Percentiles rank a stretch among this genome's conserved stretches.
phyloP scores from a whole-genome alignment of 2,888 invertebrate genomes.

The Panorpa germanica region DNA sequence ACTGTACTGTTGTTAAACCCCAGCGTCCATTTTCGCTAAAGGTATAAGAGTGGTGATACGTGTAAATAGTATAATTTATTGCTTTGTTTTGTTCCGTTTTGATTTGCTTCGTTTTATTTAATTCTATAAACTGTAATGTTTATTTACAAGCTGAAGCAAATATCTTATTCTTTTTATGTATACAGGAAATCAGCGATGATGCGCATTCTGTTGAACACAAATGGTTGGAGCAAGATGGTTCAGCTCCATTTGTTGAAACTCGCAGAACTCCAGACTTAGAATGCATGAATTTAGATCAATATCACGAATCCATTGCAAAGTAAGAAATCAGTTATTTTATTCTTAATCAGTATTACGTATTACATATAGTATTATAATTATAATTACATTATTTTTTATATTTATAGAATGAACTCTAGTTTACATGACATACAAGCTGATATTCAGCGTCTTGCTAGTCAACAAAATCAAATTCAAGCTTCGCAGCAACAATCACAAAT shows the following conservation, averaged over 20 bases:
- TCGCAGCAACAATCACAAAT: constrained; percentile 36
- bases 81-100: too few species aligned
- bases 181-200: constrained; percentile 38
- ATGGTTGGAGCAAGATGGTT: constrained; percentile 41
- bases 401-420: constrained; percentile 73
- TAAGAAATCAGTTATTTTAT: too few species aligned
- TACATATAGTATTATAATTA: not conserved
- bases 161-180: constrained; percentile 2
- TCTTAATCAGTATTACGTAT: not conserved
- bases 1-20: too few species aligned
- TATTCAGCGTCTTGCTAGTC: constrained; percentile 73
- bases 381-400: constrained; percentile 12
- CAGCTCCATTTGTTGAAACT: constrained; percentile 38
- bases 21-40: too few species aligned
- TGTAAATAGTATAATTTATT: too few species aligned
- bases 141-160: not conserved
- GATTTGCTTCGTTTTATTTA: too few species aligned
- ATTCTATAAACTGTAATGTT: too few species aligned
- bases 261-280: constrained; percentile 59
- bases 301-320: constrained; percentile 67
- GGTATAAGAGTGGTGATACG: too few species aligned
- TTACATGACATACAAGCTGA: constrained; percentile 88
- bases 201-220: constrained; percentile 36
- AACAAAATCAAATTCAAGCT: constrained; percentile 56
- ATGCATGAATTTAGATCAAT: constrained; percentile 64